Base-by-base conservation (phyloP, 2,888 invertebrate species). In the Ophion slaviceki region DNA sequence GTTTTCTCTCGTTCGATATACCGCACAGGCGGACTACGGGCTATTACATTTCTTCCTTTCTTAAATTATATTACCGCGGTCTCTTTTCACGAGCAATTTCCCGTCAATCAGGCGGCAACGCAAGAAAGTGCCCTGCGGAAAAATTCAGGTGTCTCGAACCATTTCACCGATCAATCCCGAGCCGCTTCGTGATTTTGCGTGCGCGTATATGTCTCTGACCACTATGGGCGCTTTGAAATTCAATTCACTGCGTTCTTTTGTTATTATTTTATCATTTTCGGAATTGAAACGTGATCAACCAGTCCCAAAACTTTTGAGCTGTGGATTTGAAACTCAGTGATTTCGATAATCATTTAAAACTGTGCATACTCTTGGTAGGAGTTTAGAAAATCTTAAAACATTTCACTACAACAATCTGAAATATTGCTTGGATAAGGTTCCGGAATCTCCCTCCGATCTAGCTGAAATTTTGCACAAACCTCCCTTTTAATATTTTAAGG, bases 1-100 rank as follows among this genome's bases (percentile, higher is more conserved):
- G 45, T 77, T 81, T 89, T 90, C 88, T 89, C 91, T 84, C 86
- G 59, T 20, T 66, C 17, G n/a, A 75, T 64, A 64, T 53, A 20
- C 36, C 24, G 14, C n/a, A 57, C 36, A 36, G 40, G 32, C 61
- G 47, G 40, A 40, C 40, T 8, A 8, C 40, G 40, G 40, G 40
- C 28, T 64, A 64, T 59, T 74, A 47, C 62, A 64, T 74, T 64
- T n/a, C 36, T 72, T 45, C 28, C 24, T 71, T 53, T 76, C 68
- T 67, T 61, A 45, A 61, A 61, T 75, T 75, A 72, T 70, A 78
- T 80, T 62, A 47, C 40, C 47, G 53, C 53, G 57, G n/a, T 79
- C 68, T 79, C 77, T 62, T 78, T 72, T 14, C 36, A 20, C 53
- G 45, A 40, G 75, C 72, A 68, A 82, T 77, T 82, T 79, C 57